Evolutionary conservation across 2,888 invertebrate genomes (phyloP), one percentile per base, ranked within the genome.

Genomic region (Pollenia angustigena): DNA sequence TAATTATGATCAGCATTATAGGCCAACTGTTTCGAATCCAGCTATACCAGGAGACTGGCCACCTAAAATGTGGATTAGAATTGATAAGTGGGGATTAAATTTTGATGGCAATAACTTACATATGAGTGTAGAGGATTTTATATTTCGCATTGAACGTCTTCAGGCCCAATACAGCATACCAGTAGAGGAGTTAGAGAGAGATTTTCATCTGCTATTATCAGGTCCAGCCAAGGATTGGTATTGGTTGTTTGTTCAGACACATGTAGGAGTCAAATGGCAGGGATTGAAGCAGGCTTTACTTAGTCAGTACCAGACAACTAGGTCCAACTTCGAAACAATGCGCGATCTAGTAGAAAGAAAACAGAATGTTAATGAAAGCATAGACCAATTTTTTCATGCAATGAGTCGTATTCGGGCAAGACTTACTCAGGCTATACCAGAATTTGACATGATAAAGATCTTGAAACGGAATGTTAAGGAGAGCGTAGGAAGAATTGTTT

Each of bases 201-300:
- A 81, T n/a, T 86, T 83, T 7, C 82, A 79, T 16, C 44, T 75
- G 0, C n/a, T 82, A 14, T 11, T 82, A 2, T 10, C 56, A 0
- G 86, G 82, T 0, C 18, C 54, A 8, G 83, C 80, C 7, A 54
- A 40, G 16, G 76, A 86, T n/a, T 75, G 80, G 80, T 86, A 82
- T 18, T 83, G 83, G 80, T 50, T 71, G 1, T 75, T 75, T 11
- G 14, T 80, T 0, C 75, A 60, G 9, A 83, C 58, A 2, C 68
- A 75, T 58, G 32, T 12, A 12, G 40, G 16, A 6, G 16, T 18
- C 12, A 68, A 58, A 32, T 86, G 83, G 80, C 46, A 71, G 12
- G 62, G 40, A 14, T 42, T 86, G 1, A 66, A 74, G 9, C 44
- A 72, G 1, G 81, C 79, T 9, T 12, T 79, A 1, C 4, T 79